Evolutionary conservation across 2,888 invertebrate species (phyloP).

Genomic region (Lasioglossum pauxillum): DNA sequence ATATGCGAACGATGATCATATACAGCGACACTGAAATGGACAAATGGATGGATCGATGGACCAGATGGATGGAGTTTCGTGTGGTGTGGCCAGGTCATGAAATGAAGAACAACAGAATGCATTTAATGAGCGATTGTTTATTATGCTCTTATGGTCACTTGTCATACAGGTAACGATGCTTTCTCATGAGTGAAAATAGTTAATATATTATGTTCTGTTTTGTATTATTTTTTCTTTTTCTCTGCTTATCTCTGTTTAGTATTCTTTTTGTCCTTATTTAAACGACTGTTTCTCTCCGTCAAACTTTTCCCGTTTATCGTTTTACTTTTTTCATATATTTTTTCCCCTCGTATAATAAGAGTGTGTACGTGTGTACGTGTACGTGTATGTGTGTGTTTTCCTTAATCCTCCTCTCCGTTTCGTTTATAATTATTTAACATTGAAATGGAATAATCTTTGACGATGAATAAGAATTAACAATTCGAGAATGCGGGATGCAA

Average conservation of each 20-base stretch:
- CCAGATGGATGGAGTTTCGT: slow-evolving; percentile 67
- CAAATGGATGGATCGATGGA: slow-evolving; percentile 68
- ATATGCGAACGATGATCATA: slow-evolving; percentile 70
- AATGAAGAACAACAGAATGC: slow-evolving; percentile 85
- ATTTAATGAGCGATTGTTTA: slow-evolving; percentile 85
- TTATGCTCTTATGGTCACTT: slow-evolving; percentile 85
- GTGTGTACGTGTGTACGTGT: not conserved
- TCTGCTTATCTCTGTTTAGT: not conserved
- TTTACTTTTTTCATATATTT: slow-evolving; percentile 39
- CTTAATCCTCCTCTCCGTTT: slow-evolving; percentile 1
- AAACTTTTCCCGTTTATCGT: not conserved
- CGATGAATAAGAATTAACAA: slow-evolving; percentile 83
- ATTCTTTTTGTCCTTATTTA: not conserved
- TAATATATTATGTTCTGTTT: slow-evolving; percentile 79
- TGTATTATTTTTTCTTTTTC: not conserved
- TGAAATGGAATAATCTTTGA: slow-evolving; percentile 83
- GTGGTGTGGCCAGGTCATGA: slow-evolving; percentile 82
- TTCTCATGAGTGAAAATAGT: slow-evolving; percentile 85
- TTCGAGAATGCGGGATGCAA: slow-evolving; percentile 80
- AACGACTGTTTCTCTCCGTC: not conserved
- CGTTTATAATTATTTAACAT: slow-evolving; percentile 84
- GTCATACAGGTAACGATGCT: slow-evolving; percentile 85
- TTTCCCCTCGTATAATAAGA: slow-evolving; percentile 2
- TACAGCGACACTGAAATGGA: slow-evolving; percentile 69
- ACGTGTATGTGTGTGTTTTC: not conserved